Evolutionary conservation across 2,797 vertebrate species (phyloP).

Genomic region (Sardinella longiceps): DNA sequence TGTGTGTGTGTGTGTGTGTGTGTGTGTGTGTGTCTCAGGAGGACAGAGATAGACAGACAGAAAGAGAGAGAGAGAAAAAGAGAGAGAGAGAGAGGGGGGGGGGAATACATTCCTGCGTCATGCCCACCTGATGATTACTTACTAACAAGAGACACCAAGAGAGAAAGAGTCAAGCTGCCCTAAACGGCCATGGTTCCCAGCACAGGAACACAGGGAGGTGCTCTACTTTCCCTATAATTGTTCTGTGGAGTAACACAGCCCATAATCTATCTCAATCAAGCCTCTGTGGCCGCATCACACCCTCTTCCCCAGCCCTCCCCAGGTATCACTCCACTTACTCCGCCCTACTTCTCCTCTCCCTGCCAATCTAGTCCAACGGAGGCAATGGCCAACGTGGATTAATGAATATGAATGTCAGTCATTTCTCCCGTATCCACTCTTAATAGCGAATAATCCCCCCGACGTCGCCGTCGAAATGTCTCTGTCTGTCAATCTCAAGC

Average conservation of each 20-base stretch:
- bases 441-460: not conserved
- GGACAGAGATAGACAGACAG: not conserved
- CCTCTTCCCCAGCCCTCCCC: not conserved
- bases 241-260: slow-evolving; percentile 2
- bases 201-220: not conserved
- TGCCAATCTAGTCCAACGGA: not conserved
- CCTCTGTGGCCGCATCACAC: not conserved
- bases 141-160: not conserved
- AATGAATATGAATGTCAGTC: not conserved
- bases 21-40: not conserved
- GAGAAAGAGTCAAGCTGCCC: not conserved
- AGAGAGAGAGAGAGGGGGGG: not conserved
- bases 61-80: not conserved
- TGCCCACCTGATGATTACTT: not conserved
- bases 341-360: not conserved
- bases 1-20: slow-evolving; percentile 26
- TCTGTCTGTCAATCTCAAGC: not conserved
- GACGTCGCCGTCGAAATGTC: not conserved
- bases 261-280: not conserved
- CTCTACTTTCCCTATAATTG: not conserved
- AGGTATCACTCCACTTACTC: not conserved
- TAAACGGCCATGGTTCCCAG: too few species aligned
- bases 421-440: not conserved
- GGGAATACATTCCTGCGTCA: not conserved
- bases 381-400: not conserved